Evolutionary conservation across 2,797 vertebrate genomes (phyloP).

Genomic region (Simalia tracyae): DNA sequence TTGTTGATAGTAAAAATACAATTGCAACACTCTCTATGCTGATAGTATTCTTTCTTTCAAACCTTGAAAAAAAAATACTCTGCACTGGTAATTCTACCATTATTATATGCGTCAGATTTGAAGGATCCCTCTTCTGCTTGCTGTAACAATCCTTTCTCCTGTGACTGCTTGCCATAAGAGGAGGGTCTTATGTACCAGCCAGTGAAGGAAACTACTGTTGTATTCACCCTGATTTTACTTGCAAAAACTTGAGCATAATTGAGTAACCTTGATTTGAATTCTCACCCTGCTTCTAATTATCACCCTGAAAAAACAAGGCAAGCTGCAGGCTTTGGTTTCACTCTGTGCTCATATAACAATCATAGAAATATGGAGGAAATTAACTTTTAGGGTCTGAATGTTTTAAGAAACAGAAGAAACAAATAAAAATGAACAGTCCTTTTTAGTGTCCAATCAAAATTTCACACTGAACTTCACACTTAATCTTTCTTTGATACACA

Average conservation of each 20-base stretch:
- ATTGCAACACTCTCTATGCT: not conserved
- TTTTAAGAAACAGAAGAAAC: not conserved
- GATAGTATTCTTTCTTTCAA: not conserved
- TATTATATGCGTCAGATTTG: not conserved
- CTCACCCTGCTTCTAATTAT: not conserved
- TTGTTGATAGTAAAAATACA: not conserved
- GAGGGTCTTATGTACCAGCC: not conserved
- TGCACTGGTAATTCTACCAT: not conserved
- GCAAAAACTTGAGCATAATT: not conserved
- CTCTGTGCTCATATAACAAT: not conserved
- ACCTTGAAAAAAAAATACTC: not conserved
- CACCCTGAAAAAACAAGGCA: not conserved
- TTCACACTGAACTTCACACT: not conserved
- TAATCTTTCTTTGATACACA: slow-evolving; percentile 59
- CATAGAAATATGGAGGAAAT: not conserved
- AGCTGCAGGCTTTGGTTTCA: not conserved
- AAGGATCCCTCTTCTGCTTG: not conserved
- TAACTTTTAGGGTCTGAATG: not conserved
- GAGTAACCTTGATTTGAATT: not conserved
- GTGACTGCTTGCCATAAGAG: not conserved
- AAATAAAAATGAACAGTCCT: not conserved
- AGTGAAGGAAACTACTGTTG: not conserved
- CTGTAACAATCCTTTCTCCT: not conserved
- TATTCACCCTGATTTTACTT: not conserved
- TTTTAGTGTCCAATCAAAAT: not conserved